Evolutionary conservation across 2,888 invertebrate species (phyloP).

Genomic region (Pollenia angustigena): DNA sequence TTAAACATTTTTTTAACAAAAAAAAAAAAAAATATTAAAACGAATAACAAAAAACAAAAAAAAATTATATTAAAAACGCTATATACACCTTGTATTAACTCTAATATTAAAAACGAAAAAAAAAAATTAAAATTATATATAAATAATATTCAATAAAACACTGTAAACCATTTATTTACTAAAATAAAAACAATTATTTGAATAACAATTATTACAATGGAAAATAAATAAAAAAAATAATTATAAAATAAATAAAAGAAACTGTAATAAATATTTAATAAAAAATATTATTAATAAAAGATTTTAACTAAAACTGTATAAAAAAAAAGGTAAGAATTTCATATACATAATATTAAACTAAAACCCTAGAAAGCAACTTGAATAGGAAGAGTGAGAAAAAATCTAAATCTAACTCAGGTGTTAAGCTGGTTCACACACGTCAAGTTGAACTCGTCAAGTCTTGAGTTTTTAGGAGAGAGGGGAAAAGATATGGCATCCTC

Average conservation of each 20-base stretch:
- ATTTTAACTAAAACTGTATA: neutral
- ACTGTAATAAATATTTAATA: constrained; percentile 73
- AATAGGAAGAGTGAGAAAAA: too few species aligned
- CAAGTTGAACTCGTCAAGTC: too few species aligned
- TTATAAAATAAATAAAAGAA: constrained; percentile 65
- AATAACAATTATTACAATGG: constrained; percentile 50
- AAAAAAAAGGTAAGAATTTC: constrained; percentile 7
- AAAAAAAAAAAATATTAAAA: constrained; percentile 5
- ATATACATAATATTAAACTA: too few species aligned
- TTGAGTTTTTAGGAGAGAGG: too few species aligned
- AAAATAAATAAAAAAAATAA: constrained; percentile 53
- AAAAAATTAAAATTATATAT: constrained; percentile 43
- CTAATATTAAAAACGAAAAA: constrained; percentile 54
- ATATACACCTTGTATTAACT: constrained; percentile 73
- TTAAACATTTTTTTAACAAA: constrained; percentile 57
- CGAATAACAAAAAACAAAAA: constrained; percentile 35
- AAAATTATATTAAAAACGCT: constrained; percentile 67
- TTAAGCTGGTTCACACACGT: too few species aligned
- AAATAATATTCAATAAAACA: constrained; percentile 55
- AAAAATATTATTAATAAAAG: constrained; percentile 48
- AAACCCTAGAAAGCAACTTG: too few species aligned
- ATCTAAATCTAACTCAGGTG: too few species aligned
- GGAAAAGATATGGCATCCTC: too few species aligned
- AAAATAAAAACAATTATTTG: constrained; percentile 55
- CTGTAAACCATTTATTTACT: constrained; percentile 70